Evolutionary conservation across 2,888 invertebrate species (phyloP).

Genomic region (Laspeyria flexula): DNA sequence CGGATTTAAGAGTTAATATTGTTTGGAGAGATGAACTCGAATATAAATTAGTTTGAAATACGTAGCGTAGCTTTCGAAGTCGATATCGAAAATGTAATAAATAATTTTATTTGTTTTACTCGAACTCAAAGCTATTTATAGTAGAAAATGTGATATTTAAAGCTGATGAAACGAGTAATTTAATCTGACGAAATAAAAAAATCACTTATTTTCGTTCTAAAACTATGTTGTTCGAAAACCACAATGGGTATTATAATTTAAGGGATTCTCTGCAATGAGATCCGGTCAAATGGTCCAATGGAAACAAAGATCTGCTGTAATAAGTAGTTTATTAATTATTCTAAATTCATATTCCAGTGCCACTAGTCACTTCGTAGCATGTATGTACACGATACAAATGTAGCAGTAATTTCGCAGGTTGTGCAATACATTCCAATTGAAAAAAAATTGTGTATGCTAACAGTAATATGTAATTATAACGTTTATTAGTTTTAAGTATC

Average conservation of each 20-base stretch:
- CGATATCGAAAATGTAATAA: too few relatives aligned
- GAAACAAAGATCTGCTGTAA: slow-evolving; percentile 33
- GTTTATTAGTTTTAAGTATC: slow-evolving; percentile 31
- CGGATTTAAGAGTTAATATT: not conserved
- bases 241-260: slow-evolving; percentile 22
- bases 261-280: slow-evolving; percentile 6
- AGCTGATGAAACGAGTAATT: not conserved
- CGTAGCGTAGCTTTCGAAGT: too few relatives aligned
- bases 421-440: slow-evolving; percentile 46
- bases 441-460: slow-evolving; percentile 25
- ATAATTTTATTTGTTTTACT: too few relatives aligned
- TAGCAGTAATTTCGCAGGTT: slow-evolving; percentile 42
- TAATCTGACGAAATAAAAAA: too few relatives aligned
- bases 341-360: slow-evolving; percentile 36
- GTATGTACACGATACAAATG: slow-evolving; percentile 41
- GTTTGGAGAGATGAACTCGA: too few relatives aligned
- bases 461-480: slow-evolving; percentile 5
- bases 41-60: too few relatives aligned
- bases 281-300: slow-evolving; percentile 10
- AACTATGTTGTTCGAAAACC: too few relatives aligned
- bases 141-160: too few relatives aligned
- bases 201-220: too few relatives aligned
- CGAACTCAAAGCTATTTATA: too few relatives aligned
- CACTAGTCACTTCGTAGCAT: slow-evolving; percentile 57
- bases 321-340: slow-evolving; percentile 20